Conservation (phyloP, 2,888 invertebrate genomes). For the Meiosimyza platycephala region DNA sequence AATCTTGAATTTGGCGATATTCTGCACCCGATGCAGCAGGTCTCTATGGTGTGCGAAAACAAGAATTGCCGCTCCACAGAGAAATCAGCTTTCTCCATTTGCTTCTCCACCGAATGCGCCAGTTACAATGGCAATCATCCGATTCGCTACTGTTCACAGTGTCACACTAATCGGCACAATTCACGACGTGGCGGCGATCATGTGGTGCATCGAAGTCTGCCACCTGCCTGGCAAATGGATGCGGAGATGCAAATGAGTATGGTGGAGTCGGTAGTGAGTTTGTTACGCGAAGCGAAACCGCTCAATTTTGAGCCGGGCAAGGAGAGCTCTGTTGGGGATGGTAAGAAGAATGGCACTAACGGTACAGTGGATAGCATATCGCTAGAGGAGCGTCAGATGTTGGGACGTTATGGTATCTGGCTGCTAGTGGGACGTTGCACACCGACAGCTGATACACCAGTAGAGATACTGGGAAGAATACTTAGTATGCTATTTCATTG, state of each 20-base stretch:
- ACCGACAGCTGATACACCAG: conserved; percentile 80
- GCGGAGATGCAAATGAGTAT: conserved; percentile 92
- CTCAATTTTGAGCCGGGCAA: conserved; percentile 75
- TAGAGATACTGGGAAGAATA: conserved; percentile 87
- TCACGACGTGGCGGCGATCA: conserved; percentile 89
- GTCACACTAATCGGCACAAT: conserved; percentile 90
- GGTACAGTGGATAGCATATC: conserved; percentile 75
- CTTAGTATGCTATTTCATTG: conserved; percentile 98
- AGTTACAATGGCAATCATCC: conserved; percentile 97
- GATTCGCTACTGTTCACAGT: conserved; percentile 91
- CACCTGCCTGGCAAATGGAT: conserved; percentile 90
- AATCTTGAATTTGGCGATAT: conserved; percentile 88
- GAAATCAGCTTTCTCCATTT: conserved; percentile 93
- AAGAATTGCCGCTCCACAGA: conserved; percentile 95
- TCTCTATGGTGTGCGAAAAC: conserved; percentile 95
- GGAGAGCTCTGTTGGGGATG: conserved; percentile 65
- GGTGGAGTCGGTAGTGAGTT: conserved; percentile 91
- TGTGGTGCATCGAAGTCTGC: conserved; percentile 88
- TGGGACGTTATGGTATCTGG: conserved; percentile 98
- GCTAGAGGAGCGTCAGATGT: conserved; percentile 87
- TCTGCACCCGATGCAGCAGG: conserved; percentile 92
- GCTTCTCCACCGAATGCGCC: conserved; percentile 96
- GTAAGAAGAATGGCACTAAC: conserved; percentile 63
- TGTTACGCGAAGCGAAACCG: conserved; percentile 93
- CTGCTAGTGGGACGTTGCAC: conserved; percentile 93